Percentiles rank a stretch among this genome's conserved stretches.
Conservation (phyloP, 2,888 invertebrate species). For the Pilophorus perplexus region DNA sequence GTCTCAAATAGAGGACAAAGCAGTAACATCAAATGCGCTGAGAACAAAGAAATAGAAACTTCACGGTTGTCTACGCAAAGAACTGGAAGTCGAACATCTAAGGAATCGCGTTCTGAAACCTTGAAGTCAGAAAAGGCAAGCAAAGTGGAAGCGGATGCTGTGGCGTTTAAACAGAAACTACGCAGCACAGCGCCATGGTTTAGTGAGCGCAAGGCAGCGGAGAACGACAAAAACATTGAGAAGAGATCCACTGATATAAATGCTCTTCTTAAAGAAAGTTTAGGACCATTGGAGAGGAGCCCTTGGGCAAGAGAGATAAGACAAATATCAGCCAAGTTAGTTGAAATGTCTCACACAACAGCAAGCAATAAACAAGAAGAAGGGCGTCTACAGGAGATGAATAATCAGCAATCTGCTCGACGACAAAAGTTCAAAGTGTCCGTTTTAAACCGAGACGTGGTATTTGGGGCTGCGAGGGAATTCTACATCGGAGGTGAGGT, state of each 20-base stretch:
- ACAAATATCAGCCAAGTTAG: conserved; percentile 62
- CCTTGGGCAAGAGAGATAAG: conserved; percentile 75
- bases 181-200: conserved; percentile 45
- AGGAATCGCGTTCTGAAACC: not conserved
- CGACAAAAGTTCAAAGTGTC: conserved; percentile 36
- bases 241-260: conserved; percentile 77
- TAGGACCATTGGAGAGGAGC: conserved; percentile 48
- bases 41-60: conserved; percentile 26
- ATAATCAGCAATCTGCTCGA: conserved; percentile 20
- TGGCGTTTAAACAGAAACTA: conserved; percentile 39
- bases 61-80: conserved; percentile 11
- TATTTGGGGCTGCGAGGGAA: conserved; percentile 28
- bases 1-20: not conserved
- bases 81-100: too few species aligned
- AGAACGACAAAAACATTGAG: conserved; percentile 55
- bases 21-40: conserved; percentile 19
- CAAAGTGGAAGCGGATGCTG: conserved; percentile 7
- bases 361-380: conserved; percentile 33
- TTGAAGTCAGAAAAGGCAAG: not conserved
- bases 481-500: conserved; percentile 31
- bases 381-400: conserved; percentile 20
- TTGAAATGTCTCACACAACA: conserved; percentile 44
- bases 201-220: conserved; percentile 40
- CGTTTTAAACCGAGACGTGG: conserved; percentile 29
- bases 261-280: conserved; percentile 57